These are phyloP conservation scores for Pristiophorus japonicus DNA, from an alignment of 2,113 vertebrate species.

Conservation along the genomic window DNA sequence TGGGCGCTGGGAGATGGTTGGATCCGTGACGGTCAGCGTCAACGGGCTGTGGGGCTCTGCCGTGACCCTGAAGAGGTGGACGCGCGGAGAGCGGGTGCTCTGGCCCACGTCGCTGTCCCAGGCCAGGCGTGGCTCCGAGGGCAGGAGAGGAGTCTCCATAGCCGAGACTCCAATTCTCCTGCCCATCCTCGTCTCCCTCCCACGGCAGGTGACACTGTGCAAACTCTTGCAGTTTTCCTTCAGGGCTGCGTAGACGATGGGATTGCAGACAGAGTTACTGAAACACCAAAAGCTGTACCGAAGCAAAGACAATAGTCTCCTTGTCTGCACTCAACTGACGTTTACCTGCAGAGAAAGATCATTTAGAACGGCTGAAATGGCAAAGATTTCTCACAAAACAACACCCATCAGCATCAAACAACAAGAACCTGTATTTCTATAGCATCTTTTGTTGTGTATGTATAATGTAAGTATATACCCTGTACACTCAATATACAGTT, in stretches of 20 bases:
- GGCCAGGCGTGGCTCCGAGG: constrained; percentile 39
- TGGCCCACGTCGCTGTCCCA: constrained; percentile 40
- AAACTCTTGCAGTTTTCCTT: constrained; percentile 45
- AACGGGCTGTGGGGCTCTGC: constrained; percentile 39
- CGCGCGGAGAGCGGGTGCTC: neutral
- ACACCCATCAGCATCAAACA: too few relatives aligned
- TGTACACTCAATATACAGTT: too few relatives aligned
- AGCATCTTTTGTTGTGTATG: too few relatives aligned
- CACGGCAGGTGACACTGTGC: constrained; percentile 38
- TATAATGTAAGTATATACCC: too few relatives aligned
- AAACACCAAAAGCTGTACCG: constrained; percentile 49
- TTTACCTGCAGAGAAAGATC: constrained; percentile 38
- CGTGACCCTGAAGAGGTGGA: constrained; percentile 39
- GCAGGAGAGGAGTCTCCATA: constrained; percentile 23
- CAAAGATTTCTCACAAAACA: too few relatives aligned
- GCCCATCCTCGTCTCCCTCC: neutral
- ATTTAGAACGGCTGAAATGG: too few relatives aligned
- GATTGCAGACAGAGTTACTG: constrained; percentile 48
- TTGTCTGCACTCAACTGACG: constrained; percentile 43
- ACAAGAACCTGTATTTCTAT: too few relatives aligned
- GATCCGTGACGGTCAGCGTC: constrained; percentile 44
- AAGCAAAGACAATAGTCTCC: constrained; percentile 44
- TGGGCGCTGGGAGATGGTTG: neutral
- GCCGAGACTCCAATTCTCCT: constrained; percentile 40
- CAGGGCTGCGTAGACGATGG: constrained; percentile 47